Evolutionary conservation across 92 coral and sea anemone genomes (phyloP).

Genomic region (Montipora capitata): DNA sequence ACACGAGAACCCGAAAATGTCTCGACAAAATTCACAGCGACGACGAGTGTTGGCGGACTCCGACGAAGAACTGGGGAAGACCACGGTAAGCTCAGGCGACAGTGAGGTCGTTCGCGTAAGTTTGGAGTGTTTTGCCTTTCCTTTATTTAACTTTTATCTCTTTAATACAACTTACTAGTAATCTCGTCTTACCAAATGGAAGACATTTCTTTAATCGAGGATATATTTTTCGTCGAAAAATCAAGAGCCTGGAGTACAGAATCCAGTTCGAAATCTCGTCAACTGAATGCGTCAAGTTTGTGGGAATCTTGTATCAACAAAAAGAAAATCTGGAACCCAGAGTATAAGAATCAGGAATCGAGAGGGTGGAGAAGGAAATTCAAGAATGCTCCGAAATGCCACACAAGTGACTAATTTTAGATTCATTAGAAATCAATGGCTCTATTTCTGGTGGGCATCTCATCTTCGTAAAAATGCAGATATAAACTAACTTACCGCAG

Average conservation of each 20-base stretch:
- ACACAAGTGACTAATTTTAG: too few species aligned
- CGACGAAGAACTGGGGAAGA: constrained; percentile 53
- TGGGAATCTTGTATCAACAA: not conserved
- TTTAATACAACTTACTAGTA: not conserved
- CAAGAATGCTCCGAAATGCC: too few species aligned
- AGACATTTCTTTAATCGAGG: too few species aligned
- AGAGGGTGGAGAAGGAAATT: too few species aligned
- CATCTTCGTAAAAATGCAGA: too few species aligned
- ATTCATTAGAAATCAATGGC: too few species aligned
- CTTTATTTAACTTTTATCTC: not conserved
- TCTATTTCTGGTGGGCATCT: too few species aligned
- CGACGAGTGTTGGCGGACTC: constrained; percentile 61
- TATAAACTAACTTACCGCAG: too few species aligned
- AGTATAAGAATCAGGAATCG: too few species aligned
- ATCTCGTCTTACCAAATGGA: too few species aligned
- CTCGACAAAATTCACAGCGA: constrained; percentile 36
- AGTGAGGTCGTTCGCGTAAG: constrained; percentile 44
- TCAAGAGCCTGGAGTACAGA: too few species aligned
- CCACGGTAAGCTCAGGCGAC: constrained; percentile 41
- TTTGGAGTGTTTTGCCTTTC: not conserved
- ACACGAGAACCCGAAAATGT: constrained; percentile 32
- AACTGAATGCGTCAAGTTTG: not conserved
- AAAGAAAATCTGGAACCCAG: not conserved
- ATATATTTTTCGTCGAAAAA: too few species aligned
- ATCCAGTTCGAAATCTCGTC: not conserved